Evolutionary conservation across 2,888 invertebrate species (phyloP), one percentile per base, ranked within the genome.

Genomic region (Allolobophora icterica): DNA sequence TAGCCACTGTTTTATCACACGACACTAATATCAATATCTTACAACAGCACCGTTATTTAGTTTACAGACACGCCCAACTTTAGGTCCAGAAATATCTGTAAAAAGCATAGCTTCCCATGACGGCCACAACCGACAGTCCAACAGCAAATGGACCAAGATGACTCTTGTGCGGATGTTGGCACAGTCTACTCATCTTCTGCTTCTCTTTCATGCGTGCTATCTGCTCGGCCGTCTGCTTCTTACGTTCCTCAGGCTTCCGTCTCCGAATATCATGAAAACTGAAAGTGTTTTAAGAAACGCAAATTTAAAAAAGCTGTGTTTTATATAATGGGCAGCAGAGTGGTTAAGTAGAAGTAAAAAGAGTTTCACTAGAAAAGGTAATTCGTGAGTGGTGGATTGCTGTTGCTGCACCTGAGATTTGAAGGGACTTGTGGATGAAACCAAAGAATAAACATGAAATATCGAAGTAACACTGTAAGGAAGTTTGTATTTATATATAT

Each of bases 191-290:
- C 84, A 93, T 92, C 87, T 92, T 91, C 93, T 94, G 95, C 91
- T 94, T 94, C 89, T 93, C 92, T 91, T 94, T 94, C 95, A 95
- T 95, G 58, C 92, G 91, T 34, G 93, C 93, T 17, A 95, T 93
- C 92, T 94, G 93, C 89, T 94, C 94, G 90, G 93, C 93, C 38
- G 94, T 95, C 21, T 93, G 93, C 92, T 94, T 94, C 90, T 93
- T 93, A 33, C 95, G 92, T 83, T 95, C 94, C 90, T 94, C 94
- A 90, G 94, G 92, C 33, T 94, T 94, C 91, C 94, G 92, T 89
- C 94, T 93, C 90, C 94, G 92, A 34, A 94, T 89, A 45, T 93
- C 93, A 71, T 30, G 71, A 71, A 4, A 71, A 71, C 71, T 71
- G 71, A 71, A 71, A 71, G 13, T 13, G n/a, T n/a, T n/a, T n/a